Conservation (phyloP, 1,140 invertebrate genomes). For the Cotesia vestalis region DNA sequence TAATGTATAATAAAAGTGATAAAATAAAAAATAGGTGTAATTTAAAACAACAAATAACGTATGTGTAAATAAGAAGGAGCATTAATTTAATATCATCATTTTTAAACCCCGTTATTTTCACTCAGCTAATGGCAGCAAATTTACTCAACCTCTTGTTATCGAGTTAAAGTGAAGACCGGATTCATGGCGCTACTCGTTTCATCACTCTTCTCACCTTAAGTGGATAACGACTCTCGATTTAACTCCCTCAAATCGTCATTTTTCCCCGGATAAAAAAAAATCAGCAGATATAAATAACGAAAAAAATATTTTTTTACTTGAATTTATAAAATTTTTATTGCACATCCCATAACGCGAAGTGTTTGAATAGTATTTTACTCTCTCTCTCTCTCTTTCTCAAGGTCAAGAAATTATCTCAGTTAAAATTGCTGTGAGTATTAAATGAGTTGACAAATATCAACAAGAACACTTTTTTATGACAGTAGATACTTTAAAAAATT, state of each 20-base stretch:
- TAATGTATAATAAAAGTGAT: too few relatives aligned
- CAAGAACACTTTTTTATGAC: too few relatives aligned
- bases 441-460: too few relatives aligned
- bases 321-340: too few relatives aligned
- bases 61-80: background rate
- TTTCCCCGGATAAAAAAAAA: background rate
- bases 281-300: background rate
- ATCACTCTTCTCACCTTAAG: slow-evolving; percentile 35
- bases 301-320: background rate
- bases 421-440: too few relatives aligned
- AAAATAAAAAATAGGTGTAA: background rate
- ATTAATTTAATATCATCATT: slow-evolving; percentile 58
- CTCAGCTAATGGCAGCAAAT: slow-evolving; percentile 62
- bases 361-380: too few relatives aligned
- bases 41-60: background rate
- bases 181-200: slow-evolving; percentile 35
- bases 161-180: slow-evolving; percentile 24
- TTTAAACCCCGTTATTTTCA: slow-evolving; percentile 55
- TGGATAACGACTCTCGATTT: slow-evolving; percentile 34
- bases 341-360: too few relatives aligned
- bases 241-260: slow-evolving; percentile 15
- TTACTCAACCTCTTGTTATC: slow-evolving; percentile 61
- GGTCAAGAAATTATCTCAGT: too few relatives aligned
- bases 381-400: too few relatives aligned
- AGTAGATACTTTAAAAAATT: too few relatives aligned